Conservation (phyloP, 2,888 invertebrate species). For the Petrophora chlorosata region DNA sequence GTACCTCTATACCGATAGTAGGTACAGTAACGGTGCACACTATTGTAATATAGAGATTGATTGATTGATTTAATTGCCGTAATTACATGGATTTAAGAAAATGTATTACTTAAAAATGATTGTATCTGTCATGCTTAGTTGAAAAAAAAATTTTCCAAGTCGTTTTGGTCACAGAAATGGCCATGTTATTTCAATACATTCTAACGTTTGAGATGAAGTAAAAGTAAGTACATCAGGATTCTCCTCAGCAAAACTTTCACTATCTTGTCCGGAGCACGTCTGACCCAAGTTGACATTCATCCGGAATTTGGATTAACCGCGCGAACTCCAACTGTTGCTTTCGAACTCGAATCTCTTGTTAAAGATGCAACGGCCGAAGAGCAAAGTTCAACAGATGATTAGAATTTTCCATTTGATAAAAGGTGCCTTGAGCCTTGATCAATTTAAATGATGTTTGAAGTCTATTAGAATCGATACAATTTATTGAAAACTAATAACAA, state of each 20-base stretch:
- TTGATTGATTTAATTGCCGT: no score
- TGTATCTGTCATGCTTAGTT: no score
- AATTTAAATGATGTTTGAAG: background rate
- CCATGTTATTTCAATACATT: no score
- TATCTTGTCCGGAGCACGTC: constrained; percentile 43
- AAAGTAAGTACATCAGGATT: constrained; percentile 46
- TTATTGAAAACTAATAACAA: no score
- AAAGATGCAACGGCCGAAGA: background rate
- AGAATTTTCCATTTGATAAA: constrained; percentile 8
- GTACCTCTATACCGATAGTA: background rate
- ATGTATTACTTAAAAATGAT: no score
- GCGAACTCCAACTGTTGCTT: constrained; percentile 2
- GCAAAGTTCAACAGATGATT: constrained; percentile 13
- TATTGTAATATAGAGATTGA: background rate
- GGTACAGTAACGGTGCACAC: background rate
- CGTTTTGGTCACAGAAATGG: no score
- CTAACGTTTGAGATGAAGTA: constrained; percentile 36
- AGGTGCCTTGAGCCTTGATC: constrained; percentile 4
- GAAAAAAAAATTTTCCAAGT: no score
- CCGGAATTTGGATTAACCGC: constrained; percentile 38
- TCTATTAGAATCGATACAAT: no score
- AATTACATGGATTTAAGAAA: no score
- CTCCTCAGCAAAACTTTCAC: constrained; percentile 46
- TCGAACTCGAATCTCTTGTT: background rate
- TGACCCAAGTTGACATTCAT: constrained; percentile 46